Percentiles rank a stretch among this genome's conserved stretches.
Evolutionary conservation across 2,797 vertebrate genomes (phyloP).

Genomic region (Xiphorhynchus erythropygius): DNA sequence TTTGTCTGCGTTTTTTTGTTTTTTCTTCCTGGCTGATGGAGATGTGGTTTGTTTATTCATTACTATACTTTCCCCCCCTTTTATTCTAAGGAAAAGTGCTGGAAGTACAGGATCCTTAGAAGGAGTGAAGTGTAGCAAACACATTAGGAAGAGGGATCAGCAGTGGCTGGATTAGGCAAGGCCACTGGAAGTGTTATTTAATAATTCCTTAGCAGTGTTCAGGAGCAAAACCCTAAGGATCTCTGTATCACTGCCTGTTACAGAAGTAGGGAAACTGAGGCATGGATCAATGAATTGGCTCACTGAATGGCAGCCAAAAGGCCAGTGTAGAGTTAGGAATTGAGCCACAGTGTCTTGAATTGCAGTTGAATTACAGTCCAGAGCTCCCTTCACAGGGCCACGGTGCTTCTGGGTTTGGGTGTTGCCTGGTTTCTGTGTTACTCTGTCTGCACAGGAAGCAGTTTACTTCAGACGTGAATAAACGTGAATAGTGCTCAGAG

Average conservation of each 20-base stretch:
- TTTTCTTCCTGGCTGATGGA: neutral
- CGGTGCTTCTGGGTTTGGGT: neutral
- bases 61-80: neutral
- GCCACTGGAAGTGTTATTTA: neutral
- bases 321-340: neutral
- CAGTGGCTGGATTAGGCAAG: neutral
- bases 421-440: neutral
- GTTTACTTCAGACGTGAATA: neutral
- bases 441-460: conserved; percentile 60
- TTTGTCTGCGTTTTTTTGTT: neutral
- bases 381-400: neutral
- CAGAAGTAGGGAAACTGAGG: conserved; percentile 11
- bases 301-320: neutral
- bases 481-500: neutral
- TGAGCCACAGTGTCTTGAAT: neutral
- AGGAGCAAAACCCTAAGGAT: neutral
- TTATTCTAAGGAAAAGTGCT: neutral
- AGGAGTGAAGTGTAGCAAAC: neutral
- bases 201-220: neutral
- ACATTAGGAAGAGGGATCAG: neutral
- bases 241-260: neutral
- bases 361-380: neutral
- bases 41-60: neutral
- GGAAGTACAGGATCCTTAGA: neutral
- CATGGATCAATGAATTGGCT: neutral